Evolutionary conservation across 2,888 invertebrate genomes (phyloP).

Genomic region (Andricus curvator): DNA sequence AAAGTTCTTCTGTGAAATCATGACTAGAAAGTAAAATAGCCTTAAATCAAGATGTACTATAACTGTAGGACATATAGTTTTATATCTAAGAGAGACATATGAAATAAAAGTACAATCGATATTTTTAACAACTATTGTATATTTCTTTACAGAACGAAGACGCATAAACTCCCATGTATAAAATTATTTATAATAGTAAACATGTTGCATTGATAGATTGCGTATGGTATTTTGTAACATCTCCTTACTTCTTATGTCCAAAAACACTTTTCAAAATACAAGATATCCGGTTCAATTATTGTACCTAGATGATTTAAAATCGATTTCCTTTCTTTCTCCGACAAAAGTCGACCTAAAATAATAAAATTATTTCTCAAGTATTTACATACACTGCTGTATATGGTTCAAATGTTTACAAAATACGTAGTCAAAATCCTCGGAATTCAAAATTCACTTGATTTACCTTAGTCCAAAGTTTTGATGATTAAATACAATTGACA

Average conservation of each 20-base stretch:
- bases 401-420: constrained; percentile 6
- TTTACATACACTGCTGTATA: background rate
- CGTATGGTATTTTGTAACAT: constrained; percentile 69
- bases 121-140: constrained; percentile 48
- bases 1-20: background rate
- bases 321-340: background rate
- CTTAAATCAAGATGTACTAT: background rate
- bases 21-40: background rate
- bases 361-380: background rate
- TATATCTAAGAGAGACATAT: background rate
- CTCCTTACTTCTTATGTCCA: constrained; percentile 49
- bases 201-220: constrained; percentile 78
- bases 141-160: constrained; percentile 50
- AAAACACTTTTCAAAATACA: background rate
- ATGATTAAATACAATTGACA: background rate
- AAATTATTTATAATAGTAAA: constrained; percentile 71
- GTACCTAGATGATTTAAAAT: background rate
- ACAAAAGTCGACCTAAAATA: background rate
- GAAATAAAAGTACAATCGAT: constrained; percentile 36
- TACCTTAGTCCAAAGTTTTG: background rate
- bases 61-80: background rate
- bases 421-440: background rate
- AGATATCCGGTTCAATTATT: background rate
- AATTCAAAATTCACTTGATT: background rate
- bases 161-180: constrained; percentile 59